Evolutionary conservation across 2,797 vertebrate species (phyloP).

Genomic region (Dendrocincla fuliginosa): DNA sequence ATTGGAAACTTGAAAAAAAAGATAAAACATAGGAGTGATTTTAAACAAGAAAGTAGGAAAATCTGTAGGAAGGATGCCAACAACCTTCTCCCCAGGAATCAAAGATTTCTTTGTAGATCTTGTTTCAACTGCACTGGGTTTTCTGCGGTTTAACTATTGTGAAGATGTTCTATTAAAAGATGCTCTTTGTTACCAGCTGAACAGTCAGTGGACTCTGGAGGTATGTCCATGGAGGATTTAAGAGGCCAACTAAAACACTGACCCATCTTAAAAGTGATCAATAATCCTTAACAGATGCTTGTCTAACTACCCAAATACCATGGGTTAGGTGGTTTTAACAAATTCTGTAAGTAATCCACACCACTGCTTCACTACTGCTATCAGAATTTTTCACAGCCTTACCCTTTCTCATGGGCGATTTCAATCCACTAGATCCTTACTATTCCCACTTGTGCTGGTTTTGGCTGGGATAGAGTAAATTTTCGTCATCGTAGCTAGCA

Average conservation of each 20-base stretch:
- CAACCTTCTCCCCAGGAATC: not conserved
- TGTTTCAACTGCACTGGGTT: not conserved
- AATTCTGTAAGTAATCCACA: not conserved
- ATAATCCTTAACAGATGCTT: not conserved
- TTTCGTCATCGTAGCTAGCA: not conserved
- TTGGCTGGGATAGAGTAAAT: not conserved
- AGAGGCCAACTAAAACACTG: not conserved
- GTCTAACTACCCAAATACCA: not conserved
- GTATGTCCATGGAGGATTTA: not conserved
- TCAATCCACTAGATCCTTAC: not conserved
- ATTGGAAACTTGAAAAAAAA: not conserved
- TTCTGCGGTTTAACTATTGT: not conserved
- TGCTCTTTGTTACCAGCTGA: not conserved
- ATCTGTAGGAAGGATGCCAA: not conserved
- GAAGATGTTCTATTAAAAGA: not conserved
- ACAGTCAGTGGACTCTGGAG: not conserved
- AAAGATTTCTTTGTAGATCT: not conserved
- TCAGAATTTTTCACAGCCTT: not conserved
- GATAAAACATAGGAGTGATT: not conserved
- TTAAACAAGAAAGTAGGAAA: not conserved
- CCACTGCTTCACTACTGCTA: not conserved
- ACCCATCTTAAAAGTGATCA: not conserved
- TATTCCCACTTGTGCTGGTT: not conserved
- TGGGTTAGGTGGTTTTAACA: not conserved
- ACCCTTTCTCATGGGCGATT: not conserved